Percentiles rank a stretch among this genome's conserved stretches.
Evolutionary conservation across 2,888 invertebrate genomes (phyloP).

Genomic region (Drosophila phalerata): DNA sequence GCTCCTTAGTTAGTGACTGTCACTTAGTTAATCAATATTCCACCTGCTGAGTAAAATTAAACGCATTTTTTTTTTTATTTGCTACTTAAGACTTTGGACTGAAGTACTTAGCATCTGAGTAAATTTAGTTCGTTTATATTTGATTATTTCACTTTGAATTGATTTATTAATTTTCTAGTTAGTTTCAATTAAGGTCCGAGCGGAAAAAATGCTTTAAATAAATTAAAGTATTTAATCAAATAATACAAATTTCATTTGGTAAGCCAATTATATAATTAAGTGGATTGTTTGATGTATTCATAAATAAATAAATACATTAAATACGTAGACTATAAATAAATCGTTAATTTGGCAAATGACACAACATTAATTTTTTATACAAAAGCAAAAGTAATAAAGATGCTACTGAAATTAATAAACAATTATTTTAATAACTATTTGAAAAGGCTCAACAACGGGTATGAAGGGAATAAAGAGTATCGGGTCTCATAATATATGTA

Average conservation of each 20-base stretch:
- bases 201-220: neutral
- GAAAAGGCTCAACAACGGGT: no score
- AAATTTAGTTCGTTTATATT: neutral
- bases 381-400: slow-evolving; percentile 22
- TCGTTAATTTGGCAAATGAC: slow-evolving; percentile 25
- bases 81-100: neutral
- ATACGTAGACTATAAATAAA: slow-evolving; percentile 22
- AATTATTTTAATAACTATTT: no score
- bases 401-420: slow-evolving; percentile 10
- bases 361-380: slow-evolving; percentile 22
- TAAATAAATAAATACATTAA: slow-evolving; percentile 1
- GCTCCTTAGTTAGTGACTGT: slow-evolving; percentile 1
- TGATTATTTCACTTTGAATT: neutral
- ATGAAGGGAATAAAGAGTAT: no score
- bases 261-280: slow-evolving; percentile 30
- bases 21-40: slow-evolving; percentile 5
- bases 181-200: slow-evolving; percentile 22
- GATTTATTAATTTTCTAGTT: slow-evolving; percentile 17
- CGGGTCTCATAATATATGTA: no score
- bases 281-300: slow-evolving; percentile 5
- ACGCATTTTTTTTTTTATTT: neutral
- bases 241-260: slow-evolving; percentile 13
- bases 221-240: neutral
- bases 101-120: neutral
- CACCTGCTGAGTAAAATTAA: neutral